These are phyloP conservation scores for Cryptus viduatorius DNA, from an alignment of 2,888 invertebrate genomes.

Conservation along the genomic window DNA sequence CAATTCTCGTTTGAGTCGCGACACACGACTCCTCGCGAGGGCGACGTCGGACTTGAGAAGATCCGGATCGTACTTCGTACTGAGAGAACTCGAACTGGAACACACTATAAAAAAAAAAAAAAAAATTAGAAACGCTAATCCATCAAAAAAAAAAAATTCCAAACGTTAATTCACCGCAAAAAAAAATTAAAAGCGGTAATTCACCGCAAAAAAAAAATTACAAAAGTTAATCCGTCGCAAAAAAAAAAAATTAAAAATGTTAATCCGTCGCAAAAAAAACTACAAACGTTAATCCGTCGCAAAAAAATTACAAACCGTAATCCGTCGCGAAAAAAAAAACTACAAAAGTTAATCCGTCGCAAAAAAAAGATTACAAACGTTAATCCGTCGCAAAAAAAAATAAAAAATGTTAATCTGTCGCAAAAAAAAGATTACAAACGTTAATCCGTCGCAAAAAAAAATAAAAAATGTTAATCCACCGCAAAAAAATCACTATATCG, in stretches of 20 bases:
- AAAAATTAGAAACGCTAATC: background rate
- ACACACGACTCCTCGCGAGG: constrained; percentile 94
- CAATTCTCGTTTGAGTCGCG: constrained; percentile 94
- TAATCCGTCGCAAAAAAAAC: background rate
- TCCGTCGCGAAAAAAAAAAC: constrained; percentile 52
- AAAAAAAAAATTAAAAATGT: constrained; percentile 13
- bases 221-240: too few species aligned
- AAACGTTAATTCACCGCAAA: too few species aligned
- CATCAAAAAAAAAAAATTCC: too few species aligned
- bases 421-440: too few species aligned
- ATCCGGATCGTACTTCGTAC: constrained; percentile 98
- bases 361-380: too few species aligned
- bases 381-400: too few species aligned
- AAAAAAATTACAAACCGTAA: background rate
- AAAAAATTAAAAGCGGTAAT: too few species aligned
- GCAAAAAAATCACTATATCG: background rate
- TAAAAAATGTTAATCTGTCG: too few species aligned
- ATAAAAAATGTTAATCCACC: constrained; percentile 5
- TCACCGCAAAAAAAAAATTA: too few species aligned
- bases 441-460: too few species aligned
- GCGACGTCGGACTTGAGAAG: constrained; percentile 96
- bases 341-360: too few species aligned
- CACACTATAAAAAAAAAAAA: constrained; percentile 88
- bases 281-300: constrained; percentile 3
- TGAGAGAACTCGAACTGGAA: constrained; percentile 94